A percentile compares a stretch with the other conserved stretches of the same genome.
phyloP scores from a whole-genome alignment of 2,797 vertebrate genomes.

The Catharus ustulatus region DNA sequence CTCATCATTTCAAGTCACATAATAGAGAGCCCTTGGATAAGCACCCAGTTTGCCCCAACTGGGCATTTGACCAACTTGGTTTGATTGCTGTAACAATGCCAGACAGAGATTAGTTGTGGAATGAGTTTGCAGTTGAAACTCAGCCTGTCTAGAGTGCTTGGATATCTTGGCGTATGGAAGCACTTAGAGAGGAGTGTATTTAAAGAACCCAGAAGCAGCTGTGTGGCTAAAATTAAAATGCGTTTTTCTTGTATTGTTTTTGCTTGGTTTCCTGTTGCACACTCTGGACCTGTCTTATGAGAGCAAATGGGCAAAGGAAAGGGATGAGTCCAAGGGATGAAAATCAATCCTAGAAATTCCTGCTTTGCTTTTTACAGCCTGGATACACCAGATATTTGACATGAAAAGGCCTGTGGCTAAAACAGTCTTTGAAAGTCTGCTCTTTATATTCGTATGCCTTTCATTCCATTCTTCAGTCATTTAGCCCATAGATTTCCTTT shows the following conservation, averaged over 20 bases:
- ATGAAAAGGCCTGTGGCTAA: conserved; percentile 31
- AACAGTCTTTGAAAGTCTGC: conserved; percentile 23
- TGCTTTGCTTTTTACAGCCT: conserved; percentile 48
- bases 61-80: conserved; percentile 32
- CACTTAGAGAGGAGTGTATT: conserved; percentile 49
- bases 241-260: conserved; percentile 57
- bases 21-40: neutral
- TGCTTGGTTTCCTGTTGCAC: conserved; percentile 58
- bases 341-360: conserved; percentile 42
- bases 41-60: conserved; percentile 11
- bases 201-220: conserved; percentile 55
- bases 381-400: conserved; percentile 12
- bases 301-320: conserved; percentile 47
- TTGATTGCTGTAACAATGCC: conserved; percentile 44
- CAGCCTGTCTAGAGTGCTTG: conserved; percentile 17
- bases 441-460: conserved; percentile 7
- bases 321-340: conserved; percentile 37
- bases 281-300: neutral
- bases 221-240: conserved; percentile 54
- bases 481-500: conserved; percentile 8
- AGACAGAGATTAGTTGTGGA: conserved; percentile 60
- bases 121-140: conserved; percentile 52
- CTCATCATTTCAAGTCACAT: conserved; percentile 5
- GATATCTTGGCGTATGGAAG: conserved; percentile 46
- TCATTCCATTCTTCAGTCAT: conserved; percentile 32